Evolutionary conservation across 2,888 invertebrate genomes (phyloP).

Genomic region (Meliscaeva auricollis): DNA sequence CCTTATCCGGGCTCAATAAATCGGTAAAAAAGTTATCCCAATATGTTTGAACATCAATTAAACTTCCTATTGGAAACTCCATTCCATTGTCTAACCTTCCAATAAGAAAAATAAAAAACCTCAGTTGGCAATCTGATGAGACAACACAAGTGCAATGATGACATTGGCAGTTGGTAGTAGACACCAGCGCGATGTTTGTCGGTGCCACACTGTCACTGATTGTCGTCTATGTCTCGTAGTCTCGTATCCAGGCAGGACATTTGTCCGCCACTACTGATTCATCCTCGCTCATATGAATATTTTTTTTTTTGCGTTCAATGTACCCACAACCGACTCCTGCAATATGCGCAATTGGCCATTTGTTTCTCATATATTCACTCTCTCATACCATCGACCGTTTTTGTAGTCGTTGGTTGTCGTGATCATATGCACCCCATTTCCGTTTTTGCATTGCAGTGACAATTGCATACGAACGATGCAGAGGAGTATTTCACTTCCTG

Average conservation of each 20-base stretch:
- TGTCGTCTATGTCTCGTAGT: slow-evolving; percentile 55
- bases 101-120: not conserved
- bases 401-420: slow-evolving; percentile 16
- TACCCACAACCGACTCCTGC: not conserved
- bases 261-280: slow-evolving; percentile 56
- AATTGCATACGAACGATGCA: slow-evolving; percentile 71
- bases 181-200: slow-evolving; percentile 48
- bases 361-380: slow-evolving; percentile 25
- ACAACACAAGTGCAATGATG: slow-evolving; percentile 15
- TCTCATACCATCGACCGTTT: not conserved
- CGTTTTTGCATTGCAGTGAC: slow-evolving; percentile 72
- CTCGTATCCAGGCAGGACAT: slow-evolving; percentile 52
- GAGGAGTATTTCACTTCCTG: slow-evolving; percentile 75
- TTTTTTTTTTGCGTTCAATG: no score
- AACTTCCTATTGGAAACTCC: no score
- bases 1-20: no score
- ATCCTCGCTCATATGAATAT: slow-evolving; percentile 38
- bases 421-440: slow-evolving; percentile 76
- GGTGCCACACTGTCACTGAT: slow-evolving; percentile 51
- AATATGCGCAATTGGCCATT: slow-evolving; percentile 69
- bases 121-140: slow-evolving; percentile 12
- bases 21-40: no score
- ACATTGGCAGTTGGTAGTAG: slow-evolving; percentile 54
- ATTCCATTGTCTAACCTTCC: no score
- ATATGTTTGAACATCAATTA: not conserved